Conservation (phyloP, 2,888 invertebrate species). For the Tanypteryx hageni region DNA sequence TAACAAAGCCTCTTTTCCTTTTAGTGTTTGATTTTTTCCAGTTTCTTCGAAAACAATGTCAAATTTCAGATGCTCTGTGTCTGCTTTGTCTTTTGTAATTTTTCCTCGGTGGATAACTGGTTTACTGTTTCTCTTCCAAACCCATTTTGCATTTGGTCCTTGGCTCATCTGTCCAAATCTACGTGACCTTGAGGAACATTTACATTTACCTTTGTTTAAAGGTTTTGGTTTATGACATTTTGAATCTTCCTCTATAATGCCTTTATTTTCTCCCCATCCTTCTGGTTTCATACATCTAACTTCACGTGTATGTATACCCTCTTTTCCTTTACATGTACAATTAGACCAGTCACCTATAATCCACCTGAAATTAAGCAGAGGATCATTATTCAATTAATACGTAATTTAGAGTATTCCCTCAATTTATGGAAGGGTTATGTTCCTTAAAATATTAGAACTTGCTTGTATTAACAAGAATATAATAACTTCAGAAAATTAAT, state of each 20-base stretch:
- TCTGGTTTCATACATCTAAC: neutral
- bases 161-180: neutral
- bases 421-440: too few relatives aligned
- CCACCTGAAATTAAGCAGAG: neutral
- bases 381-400: too few relatives aligned
- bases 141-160: neutral
- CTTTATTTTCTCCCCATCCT: neutral
- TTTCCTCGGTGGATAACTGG: neutral
- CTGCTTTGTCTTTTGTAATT: neutral
- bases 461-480: neutral
- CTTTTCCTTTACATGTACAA: neutral
- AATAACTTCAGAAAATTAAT: too few relatives aligned
- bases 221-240: neutral
- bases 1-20: slow-evolving; percentile 18
- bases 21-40: neutral
- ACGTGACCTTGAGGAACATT: neutral
- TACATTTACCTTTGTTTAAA: neutral
- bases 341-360: neutral
- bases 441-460: too few relatives aligned
- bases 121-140: too few relatives aligned
- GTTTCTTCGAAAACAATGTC: neutral
- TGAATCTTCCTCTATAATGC: neutral
- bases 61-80: neutral
- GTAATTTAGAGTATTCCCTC: neutral
- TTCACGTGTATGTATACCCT: neutral